These are phyloP conservation scores for Nyctibius bracteatus DNA, from an alignment of 2,113 vertebrate genomes.

Conservation along the genomic window DNA sequence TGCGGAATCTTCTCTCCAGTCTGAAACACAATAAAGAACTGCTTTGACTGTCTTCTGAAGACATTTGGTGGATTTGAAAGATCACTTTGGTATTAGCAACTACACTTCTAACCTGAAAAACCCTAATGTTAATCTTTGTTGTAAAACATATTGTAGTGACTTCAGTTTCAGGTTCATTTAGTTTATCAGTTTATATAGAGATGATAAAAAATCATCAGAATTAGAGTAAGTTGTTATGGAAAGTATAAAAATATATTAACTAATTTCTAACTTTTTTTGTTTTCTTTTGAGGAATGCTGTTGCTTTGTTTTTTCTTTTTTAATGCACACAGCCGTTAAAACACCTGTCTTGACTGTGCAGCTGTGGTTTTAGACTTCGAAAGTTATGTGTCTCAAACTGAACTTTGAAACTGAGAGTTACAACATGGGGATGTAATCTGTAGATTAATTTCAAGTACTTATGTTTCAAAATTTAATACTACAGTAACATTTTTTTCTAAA, in stretches of 20 bases:
- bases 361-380: background rate
- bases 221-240: background rate
- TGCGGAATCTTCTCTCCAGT: rapidly evolving
- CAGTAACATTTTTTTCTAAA: background rate
- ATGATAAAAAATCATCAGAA: background rate
- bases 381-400: background rate
- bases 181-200: background rate
- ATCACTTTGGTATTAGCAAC: background rate
- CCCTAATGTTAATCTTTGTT: background rate
- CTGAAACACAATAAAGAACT: background rate
- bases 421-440: background rate
- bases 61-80: background rate
- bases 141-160: background rate
- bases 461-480: background rate
- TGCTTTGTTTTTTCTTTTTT: background rate
- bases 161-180: background rate
- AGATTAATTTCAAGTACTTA: background rate
- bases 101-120: background rate
- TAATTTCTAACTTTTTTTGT: background rate
- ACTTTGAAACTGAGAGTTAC: background rate
- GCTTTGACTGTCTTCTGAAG: background rate
- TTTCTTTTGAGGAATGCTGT: background rate
- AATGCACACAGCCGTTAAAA: background rate
- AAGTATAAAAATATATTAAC: background rate
- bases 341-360: background rate